Base-by-base conservation (phyloP, 92 coral and sea anemone species). In the Palythoa caribaeorum region DNA sequence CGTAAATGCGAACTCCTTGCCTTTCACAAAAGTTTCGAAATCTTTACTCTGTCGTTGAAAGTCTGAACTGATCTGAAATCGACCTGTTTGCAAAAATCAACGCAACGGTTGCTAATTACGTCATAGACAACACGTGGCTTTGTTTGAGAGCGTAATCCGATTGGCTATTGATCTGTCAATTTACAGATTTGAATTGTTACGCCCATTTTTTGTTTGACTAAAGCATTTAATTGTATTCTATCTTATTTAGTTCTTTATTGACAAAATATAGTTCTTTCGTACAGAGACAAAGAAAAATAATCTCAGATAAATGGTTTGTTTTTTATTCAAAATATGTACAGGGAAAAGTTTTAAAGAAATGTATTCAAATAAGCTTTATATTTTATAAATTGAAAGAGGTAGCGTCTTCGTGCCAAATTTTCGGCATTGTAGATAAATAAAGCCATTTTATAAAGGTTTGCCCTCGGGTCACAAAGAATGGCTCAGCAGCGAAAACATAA, bases 111-210 rank as follows among this genome's bases (percentile, higher is more conserved):
- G 93, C 93, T 87, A 84, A 39, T 80, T 81, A 88, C 94, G 98
- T 94, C 98, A 93, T 75, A 84, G 88, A 88, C 79, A 75, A 83
- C 95, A 91, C 94, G 95, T 93, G 96, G 73, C 77, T 44, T 79
- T 94, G 92, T 79, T 72, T 77, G 87, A 89, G 65, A 47, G 63
- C 44, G 93, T 35, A 52, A n/a, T 91, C 90, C 87, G 93, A 94
- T 94, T 94, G 98, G 98, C 77, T 90, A 70, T 84, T 76, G 51
- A n/a, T 21, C 62, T 92, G 86, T 90, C 90, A 77, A 69, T 65
- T 55, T 21, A 60, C 15, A 15, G 89, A 86, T 62, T 86, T 77
- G 11, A 66, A 74, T 72, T 54, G 81, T 13, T 50, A 63, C 83
- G 89, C 89, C 88, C 80, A 72, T 79, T 81, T 81, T 47, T 81